Base-by-base conservation (phyloP, 2,888 invertebrate genomes). In the Hypena proboscidalis region DNA sequence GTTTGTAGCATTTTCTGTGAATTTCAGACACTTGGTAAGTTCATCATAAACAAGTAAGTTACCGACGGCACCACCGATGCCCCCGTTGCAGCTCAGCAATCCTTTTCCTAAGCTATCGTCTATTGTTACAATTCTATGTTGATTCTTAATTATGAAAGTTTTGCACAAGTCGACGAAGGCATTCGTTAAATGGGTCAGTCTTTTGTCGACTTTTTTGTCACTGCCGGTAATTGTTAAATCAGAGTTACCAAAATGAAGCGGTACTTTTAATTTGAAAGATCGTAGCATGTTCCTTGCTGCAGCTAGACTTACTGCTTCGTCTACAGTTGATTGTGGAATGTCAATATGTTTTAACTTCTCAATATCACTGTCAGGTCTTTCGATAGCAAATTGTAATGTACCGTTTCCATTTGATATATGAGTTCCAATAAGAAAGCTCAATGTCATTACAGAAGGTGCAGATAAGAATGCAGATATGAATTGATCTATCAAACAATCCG, bases 161-260 rank as follows among this genome's bases (percentile, higher is more conserved):
- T 22, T 6, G 7, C 40, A 40, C n/a, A 40, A 33, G 20, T 25
- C 19, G 1, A 4, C 10, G 2, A 39, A 13, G 2, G 8, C 14
- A 2, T 27, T 9, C 1, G 21, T 17, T 11, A 40, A 8, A 11
- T 14, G 21, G 2, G 21, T 20, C 6, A 40, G 5, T 7, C 22
- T 33, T 15, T 8, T 27, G 4, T 22, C 27, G 4, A 15, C 9
- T 13, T 20, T 42, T 5, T 13, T 30, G 4, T 3, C 6, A 23
- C 14, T 14, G 1, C 27, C 40, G 0, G 14, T 11, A 7, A 40
- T 17, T 8, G 13, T n/a, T 2, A 40, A 11, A 26, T 61, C 58
- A 6, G 15, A 19, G 8, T 60, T 60, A 4, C 60, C 60, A 9
- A 60, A 60, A 1, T 33, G n/a, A 20, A 22, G 4, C 0, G 58